These are phyloP conservation scores for Spongia lamella DNA, from an alignment of 37 sponge, comb jelly and placozoan species.

Conservation along the genomic window DNA sequence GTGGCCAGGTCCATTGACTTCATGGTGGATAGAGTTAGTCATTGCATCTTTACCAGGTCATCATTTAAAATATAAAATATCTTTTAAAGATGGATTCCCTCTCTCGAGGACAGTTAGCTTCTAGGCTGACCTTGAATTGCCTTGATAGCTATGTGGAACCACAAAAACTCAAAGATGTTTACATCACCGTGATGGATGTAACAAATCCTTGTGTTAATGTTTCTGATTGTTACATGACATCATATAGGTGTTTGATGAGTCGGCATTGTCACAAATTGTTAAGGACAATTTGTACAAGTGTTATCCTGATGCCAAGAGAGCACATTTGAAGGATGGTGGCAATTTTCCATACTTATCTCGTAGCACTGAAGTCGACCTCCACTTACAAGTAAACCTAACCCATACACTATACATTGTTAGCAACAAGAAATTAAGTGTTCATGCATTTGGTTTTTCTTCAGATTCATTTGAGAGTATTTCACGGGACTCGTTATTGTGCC, in stretches of 20 bases:
- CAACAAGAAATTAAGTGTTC: background rate
- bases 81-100: conserved; percentile 76
- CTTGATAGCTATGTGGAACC: conserved; percentile 86
- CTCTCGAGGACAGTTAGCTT: conserved; percentile 74
- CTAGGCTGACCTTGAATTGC: conserved; percentile 88
- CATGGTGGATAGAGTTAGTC: conserved; percentile 92
- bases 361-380: conserved; percentile 82
- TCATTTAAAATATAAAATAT: too few relatives aligned
- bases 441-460: conserved; percentile 2
- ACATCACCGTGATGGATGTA: conserved; percentile 94
- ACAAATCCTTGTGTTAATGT: background rate
- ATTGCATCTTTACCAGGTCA: background rate
- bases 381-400: conserved; percentile 47
- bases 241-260: conserved; percentile 90
- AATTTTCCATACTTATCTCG: conserved; percentile 94
- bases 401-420: background rate
- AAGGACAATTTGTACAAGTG: conserved; percentile 97
- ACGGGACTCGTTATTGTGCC: conserved; percentile 76
- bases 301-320: conserved; percentile 93
- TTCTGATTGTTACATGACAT: background rate
- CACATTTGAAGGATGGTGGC: conserved; percentile 95
- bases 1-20: conserved; percentile 96
- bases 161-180: conserved; percentile 76
- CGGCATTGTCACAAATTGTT: conserved; percentile 71
- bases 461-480: conserved; percentile 88